Percentiles rank a stretch among this genome's conserved stretches.
These are phyloP conservation scores for Halyomorpha halys DNA, from an alignment of 1,140 invertebrate species.

Conservation along the genomic window DNA sequence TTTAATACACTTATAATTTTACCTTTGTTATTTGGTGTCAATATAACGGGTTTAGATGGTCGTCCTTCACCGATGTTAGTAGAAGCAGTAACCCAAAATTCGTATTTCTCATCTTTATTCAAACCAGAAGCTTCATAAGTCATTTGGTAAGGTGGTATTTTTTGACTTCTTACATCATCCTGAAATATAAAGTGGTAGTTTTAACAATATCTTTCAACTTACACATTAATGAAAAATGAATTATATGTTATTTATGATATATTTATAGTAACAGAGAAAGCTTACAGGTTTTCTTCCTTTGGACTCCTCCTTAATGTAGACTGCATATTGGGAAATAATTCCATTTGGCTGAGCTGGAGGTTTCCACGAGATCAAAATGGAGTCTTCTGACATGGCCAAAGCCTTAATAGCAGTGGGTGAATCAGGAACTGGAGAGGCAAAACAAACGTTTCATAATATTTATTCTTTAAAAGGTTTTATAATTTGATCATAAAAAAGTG, in stretches of 20 bases:
- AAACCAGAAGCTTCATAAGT: conserved; percentile 76
- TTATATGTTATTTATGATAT: no score
- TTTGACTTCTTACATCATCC: conserved; percentile 52
- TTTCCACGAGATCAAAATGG: conserved; percentile 88
- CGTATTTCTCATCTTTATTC: conserved; percentile 68
- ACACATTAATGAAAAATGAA: no score
- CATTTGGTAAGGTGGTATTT: conserved; percentile 50
- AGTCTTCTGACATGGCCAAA: conserved; percentile 77
- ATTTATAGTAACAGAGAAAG: not conserved
- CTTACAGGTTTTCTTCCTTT: conserved; percentile 41
- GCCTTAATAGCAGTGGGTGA: conserved; percentile 86
- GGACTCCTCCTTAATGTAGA: conserved; percentile 73
- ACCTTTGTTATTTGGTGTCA: conserved; percentile 73
- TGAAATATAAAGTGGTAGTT: conserved; percentile 22
- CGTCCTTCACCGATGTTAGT: conserved; percentile 88
- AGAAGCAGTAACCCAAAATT: conserved; percentile 90
- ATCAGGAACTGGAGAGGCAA: conserved; percentile 64
- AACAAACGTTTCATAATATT: not conserved
- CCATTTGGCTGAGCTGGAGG: conserved; percentile 86
- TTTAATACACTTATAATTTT: conserved; percentile 27
- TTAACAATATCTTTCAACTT: no score
- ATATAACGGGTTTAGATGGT: conserved; percentile 69
- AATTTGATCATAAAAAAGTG: conserved; percentile 2
- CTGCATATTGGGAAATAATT: conserved; percentile 82
- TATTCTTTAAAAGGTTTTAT: not conserved